These are phyloP conservation scores for Geotrypetes seraphini DNA, from an alignment of 2,797 vertebrate species.

Conservation along the genomic window DNA sequence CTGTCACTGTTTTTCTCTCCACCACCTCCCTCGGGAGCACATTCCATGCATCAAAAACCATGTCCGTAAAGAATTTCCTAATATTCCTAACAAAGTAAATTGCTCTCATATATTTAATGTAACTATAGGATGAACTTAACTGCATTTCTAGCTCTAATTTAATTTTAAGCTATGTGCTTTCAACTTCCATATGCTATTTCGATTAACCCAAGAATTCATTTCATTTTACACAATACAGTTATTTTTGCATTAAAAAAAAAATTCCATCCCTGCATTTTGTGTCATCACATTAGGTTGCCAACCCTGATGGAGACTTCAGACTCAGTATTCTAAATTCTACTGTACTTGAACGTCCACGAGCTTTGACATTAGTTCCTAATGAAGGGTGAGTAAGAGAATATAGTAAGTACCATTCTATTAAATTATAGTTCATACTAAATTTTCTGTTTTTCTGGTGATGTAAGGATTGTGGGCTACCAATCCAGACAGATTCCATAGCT, in stretches of 20 bases:
- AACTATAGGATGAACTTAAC: rapidly evolving
- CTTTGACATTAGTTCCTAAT: constrained; percentile 73
- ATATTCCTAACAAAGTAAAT: no score
- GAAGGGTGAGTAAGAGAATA: constrained; percentile 81
- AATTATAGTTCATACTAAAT: no score
- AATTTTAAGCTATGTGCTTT: not conserved
- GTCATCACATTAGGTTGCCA: constrained; percentile 68
- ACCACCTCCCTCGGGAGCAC: no score
- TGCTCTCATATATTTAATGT: rapidly evolving
- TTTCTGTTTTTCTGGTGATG: no score
- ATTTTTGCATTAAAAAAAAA: rapidly evolving
- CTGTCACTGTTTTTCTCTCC: no score
- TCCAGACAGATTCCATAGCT: no score
- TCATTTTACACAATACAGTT: not conserved
- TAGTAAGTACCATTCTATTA: no score
- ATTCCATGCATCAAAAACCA: no score
- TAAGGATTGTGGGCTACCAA: no score
- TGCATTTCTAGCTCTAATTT: not conserved
- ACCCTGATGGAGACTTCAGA: constrained; percentile 83
- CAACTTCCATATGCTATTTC: rapidly evolving
- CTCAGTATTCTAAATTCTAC: constrained; percentile 81
- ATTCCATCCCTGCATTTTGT: not conserved
- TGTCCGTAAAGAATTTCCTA: no score
- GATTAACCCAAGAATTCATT: rapidly evolving
- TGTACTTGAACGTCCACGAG: constrained; percentile 80